Evolutionary conservation across 2,797 vertebrate genomes (phyloP).

Genomic region (Muscicapa comitata): DNA sequence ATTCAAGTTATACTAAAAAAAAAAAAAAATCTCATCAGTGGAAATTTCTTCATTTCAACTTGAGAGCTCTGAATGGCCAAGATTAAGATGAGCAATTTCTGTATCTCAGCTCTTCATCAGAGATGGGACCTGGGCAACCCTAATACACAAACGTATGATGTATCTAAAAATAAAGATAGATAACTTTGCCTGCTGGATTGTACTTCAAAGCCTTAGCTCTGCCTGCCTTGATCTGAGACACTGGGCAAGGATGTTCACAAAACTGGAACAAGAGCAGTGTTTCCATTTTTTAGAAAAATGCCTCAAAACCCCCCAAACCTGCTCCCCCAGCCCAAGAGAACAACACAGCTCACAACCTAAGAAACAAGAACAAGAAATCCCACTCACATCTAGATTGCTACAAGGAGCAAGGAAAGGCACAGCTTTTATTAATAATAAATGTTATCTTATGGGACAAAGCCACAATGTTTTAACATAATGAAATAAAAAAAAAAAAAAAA

Average conservation of each 20-base stretch:
- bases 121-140: background rate
- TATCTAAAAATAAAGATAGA: constrained; percentile 15
- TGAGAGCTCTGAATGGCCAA: background rate
- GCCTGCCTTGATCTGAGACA: background rate
- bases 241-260: background rate
- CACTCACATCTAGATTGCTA: background rate
- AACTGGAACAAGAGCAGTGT: background rate
- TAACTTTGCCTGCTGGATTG: background rate
- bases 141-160: background rate
- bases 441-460: background rate
- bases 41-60: constrained; percentile 8
- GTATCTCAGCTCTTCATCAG: background rate
- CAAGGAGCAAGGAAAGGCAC: background rate
- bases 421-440: background rate
- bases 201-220: constrained; percentile 5
- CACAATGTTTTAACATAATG: background rate
- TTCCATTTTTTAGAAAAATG: background rate
- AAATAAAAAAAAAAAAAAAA: background rate
- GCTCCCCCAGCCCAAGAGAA: background rate
- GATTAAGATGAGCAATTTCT: background rate
- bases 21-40: background rate
- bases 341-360: background rate
- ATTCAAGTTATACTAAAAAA: background rate
- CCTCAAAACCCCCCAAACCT: background rate
- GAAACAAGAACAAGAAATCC: background rate